Evolutionary conservation across 2,888 invertebrate species (phyloP), one percentile per base, ranked within the genome.

Genomic region (Adineta ricciae): DNA sequence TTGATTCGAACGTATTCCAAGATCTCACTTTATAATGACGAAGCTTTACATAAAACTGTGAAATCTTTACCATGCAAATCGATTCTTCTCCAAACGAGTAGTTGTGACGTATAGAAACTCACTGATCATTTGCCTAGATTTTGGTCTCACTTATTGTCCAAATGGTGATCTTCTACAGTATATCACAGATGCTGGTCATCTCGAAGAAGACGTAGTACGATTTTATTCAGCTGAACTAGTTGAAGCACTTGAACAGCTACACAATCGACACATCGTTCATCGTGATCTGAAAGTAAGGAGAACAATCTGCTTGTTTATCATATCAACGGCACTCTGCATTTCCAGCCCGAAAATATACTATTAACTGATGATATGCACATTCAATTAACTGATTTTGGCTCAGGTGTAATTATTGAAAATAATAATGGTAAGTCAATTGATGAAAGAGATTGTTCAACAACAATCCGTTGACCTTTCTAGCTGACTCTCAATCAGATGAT

Each of bases 341-440:
- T 99, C 88, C 99, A 99, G 90, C 99, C 99, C 11, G 96, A 99
- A 91, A 99, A 99, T 92, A 96, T 99, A 88, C 92, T 99, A 83
- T 92, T 99, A 87, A 95, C 95, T 91, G 95, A 96, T 90, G 94
- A 94, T 88, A 97, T 97, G 94, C 98, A 99, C 91, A 94, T 97
- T 87, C 93, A 95, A 89, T 94, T 99, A 86, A 96, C 97, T 78
- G 99, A 99, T 91, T 99, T 99, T 91, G 99, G 99, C 83, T 96
- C 96, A 84, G 95, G 96, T 1, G 96, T 96, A 91, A 94, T 96
- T 87, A 41, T n/a, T 41, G 78, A 78, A 5, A n/a, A 78, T 41
- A n/a, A 8, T 78, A 14, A 38, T 7, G 24, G 78, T 78, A 0
- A 21, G 36, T 78, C 4, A 1, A 41, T 24, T 41, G n/a, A 11